Evolutionary conservation across 2,888 invertebrate genomes (phyloP).

Genomic region (Machimus atricapillus): DNA sequence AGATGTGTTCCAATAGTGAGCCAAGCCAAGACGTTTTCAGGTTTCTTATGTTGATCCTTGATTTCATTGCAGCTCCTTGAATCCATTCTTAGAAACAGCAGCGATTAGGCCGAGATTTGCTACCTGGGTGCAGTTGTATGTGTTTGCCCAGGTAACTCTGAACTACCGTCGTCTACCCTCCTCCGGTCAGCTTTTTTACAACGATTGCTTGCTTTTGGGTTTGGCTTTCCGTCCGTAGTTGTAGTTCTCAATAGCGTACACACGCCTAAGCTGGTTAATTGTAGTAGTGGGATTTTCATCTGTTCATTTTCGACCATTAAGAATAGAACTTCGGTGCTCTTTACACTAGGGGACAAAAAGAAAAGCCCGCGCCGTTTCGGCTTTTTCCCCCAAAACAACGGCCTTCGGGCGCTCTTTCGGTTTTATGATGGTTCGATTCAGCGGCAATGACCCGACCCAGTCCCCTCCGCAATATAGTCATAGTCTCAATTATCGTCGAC

Average conservation of each 20-base stretch:
- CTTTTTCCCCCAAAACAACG: not conserved
- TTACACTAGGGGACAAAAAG: constrained; percentile 13
- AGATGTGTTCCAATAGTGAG: not conserved
- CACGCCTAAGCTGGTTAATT: not conserved
- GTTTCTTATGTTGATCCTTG: constrained; percentile 1
- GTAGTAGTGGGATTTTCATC: constrained; percentile 6
- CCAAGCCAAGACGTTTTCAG: not conserved
- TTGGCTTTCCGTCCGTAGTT: not conserved
- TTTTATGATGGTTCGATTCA: not conserved
- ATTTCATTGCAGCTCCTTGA: not conserved
- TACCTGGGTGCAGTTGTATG: not conserved
- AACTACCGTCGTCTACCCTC: not conserved
- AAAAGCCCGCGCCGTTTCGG: not conserved
- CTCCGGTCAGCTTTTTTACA: not conserved
- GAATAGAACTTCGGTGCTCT: constrained; percentile 4
- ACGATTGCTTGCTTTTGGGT: not conserved
- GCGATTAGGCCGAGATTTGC: not conserved
- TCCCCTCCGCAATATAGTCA: not conserved
- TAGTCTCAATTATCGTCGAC: not conserved
- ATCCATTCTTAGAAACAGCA: not conserved
- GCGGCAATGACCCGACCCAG: not conserved
- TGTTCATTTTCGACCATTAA: not conserved
- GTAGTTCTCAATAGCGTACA: not conserved
- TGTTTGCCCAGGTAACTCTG: not conserved
- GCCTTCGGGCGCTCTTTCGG: not conserved